Conservation (phyloP, 2,797 vertebrate genomes). For the Poeciliopsis paucimaculata region DNA sequence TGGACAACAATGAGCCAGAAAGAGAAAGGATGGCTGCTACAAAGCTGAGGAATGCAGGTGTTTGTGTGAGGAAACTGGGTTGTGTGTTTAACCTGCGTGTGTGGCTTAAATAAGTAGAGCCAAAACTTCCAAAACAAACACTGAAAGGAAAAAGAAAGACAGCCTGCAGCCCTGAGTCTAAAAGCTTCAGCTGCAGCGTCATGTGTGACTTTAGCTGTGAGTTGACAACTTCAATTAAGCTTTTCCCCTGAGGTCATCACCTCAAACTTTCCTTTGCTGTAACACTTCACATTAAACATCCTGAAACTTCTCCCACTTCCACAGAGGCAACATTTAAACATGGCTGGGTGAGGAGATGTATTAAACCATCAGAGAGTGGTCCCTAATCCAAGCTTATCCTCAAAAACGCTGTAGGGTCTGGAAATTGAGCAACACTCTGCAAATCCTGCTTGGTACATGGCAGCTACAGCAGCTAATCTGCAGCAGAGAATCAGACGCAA, state of each 20-base stretch:
- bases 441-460: slow-evolving; percentile 10
- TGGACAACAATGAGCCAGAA: slow-evolving; percentile 69
- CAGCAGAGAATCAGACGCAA: slow-evolving; percentile 25
- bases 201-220: neutral
- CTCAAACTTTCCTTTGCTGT: neutral
- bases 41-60: slow-evolving; percentile 63
- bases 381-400: slow-evolving; percentile 51
- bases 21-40: slow-evolving; percentile 36
- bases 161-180: neutral
- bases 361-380: slow-evolving; percentile 31
- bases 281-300: neutral
- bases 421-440: slow-evolving; percentile 37
- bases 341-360: slow-evolving; percentile 22
- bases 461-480: slow-evolving; percentile 46
- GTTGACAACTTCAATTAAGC: neutral
- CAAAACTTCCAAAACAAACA: slow-evolving; percentile 46
- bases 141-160: neutral
- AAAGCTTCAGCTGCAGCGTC: neutral
- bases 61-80: slow-evolving; percentile 37
- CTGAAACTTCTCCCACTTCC: neutral
- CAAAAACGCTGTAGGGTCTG: slow-evolving; percentile 29
- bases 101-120: slow-evolving; percentile 42
- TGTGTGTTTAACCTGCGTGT: slow-evolving; percentile 39
- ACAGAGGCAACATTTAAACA: neutral
- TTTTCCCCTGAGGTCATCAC: neutral